Percentiles rank a stretch among this genome's conserved stretches.
phyloP scores from a whole-genome alignment of 1,140 invertebrate species.

The Plectrocnemia conspersa region DNA sequence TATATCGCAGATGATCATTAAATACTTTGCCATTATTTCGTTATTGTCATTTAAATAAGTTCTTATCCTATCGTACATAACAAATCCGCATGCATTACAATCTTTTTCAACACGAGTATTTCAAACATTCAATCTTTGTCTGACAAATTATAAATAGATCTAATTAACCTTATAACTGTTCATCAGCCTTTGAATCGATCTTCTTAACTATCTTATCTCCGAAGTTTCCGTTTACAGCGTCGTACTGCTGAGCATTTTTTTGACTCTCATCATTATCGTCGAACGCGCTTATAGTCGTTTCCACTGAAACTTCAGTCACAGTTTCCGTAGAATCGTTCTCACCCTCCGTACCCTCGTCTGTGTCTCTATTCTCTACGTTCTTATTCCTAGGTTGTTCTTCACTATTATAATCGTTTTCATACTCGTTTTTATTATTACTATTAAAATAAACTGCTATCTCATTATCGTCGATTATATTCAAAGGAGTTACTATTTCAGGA shows the following conservation, averaged over 20 bases:
- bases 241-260: constrained; percentile 33
- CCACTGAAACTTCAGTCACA: constrained; percentile 48
- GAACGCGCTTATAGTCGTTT: constrained; percentile 40
- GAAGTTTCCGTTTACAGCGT: constrained; percentile 22
- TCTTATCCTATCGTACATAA: too few relatives aligned
- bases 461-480: constrained; percentile 48
- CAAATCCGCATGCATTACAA: too few relatives aligned
- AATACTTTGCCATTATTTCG: too few relatives aligned
- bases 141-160: too few relatives aligned
- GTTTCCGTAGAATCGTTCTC: constrained; percentile 38
- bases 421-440: constrained; percentile 37
- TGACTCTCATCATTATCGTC: constrained; percentile 15
- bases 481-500: constrained; percentile 32
- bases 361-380: neutral
- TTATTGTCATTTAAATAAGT: too few relatives aligned
- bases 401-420: constrained; percentile 23
- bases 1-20: too few relatives aligned
- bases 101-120: too few relatives aligned
- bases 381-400: constrained; percentile 22
- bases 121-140: too few relatives aligned
- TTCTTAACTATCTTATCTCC: constrained; percentile 32
- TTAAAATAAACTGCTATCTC: constrained; percentile 55
- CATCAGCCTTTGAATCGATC: constrained; percentile 16
- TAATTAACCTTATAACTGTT: too few relatives aligned
- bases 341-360: constrained; percentile 7